Conservation (phyloP, 2,797 vertebrate genomes). For the Spinibarbus caldwelli region DNA sequence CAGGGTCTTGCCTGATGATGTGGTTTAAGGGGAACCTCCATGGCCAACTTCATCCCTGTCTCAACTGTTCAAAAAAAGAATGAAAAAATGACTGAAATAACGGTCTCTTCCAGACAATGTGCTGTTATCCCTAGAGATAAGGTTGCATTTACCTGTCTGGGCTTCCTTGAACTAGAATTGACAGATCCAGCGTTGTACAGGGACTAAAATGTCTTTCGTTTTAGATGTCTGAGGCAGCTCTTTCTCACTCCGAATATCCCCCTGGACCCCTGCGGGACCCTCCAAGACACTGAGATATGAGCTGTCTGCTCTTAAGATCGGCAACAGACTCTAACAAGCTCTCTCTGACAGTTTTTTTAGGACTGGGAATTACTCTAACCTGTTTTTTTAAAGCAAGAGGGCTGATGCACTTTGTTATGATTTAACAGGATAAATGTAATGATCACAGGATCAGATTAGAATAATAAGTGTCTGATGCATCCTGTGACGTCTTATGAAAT, state of each 20-base stretch:
- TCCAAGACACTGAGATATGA: neutral
- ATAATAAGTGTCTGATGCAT: constrained; percentile 10
- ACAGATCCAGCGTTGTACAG: too few relatives aligned
- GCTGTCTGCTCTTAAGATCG: constrained; percentile 17
- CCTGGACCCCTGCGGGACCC: constrained; percentile 12
- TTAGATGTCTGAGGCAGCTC: too few relatives aligned
- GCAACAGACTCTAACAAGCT: constrained; percentile 22
- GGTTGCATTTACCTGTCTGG: constrained; percentile 33
- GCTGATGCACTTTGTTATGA: neutral
- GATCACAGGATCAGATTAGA: constrained; percentile 27
- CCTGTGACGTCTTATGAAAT: constrained; percentile 31
- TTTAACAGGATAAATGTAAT: constrained; percentile 32
- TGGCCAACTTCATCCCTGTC: neutral
- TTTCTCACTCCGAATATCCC: too few relatives aligned
- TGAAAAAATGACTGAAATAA: constrained; percentile 5
- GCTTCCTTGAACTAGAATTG: too few relatives aligned
- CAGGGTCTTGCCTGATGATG: neutral
- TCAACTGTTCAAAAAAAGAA: neutral
- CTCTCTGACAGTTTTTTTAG: constrained; percentile 5
- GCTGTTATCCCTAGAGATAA: neutral
- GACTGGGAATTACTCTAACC: neutral
- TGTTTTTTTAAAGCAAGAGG: neutral
- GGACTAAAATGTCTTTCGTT: too few relatives aligned
- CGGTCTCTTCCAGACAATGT: neutral
- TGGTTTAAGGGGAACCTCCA: neutral